Evolutionary conservation across 2,888 invertebrate genomes (phyloP).

Genomic region (Cheilosia impressa): DNA sequence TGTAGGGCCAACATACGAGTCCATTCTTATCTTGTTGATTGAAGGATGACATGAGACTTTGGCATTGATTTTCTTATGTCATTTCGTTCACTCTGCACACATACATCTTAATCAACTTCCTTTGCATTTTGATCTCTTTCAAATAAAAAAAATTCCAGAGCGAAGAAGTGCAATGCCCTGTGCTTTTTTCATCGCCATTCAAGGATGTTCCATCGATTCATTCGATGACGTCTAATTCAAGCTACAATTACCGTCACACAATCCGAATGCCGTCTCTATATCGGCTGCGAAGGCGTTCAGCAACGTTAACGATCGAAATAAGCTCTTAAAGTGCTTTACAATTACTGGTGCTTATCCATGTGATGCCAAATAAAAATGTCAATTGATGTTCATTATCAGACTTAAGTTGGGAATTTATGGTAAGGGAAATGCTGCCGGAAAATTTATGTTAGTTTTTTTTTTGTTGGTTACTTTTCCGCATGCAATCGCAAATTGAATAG

Average conservation of each 20-base stretch:
- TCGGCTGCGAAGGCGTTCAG: neutral
- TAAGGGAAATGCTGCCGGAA: constrained; percentile 39
- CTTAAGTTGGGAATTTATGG: constrained; percentile 65
- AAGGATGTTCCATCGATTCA: constrained; percentile 4
- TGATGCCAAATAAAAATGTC: constrained; percentile 74
- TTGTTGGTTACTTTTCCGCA: constrained; percentile 18
- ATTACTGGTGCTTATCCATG: constrained; percentile 71
- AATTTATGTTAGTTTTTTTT: constrained; percentile 63
- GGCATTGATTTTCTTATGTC: constrained; percentile 52
- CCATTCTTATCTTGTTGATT: constrained; percentile 65
- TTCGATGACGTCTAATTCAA: constrained; percentile 43
- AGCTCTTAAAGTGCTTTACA: constrained; percentile 56
- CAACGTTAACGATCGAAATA: constrained; percentile 44
- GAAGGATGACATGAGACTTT: constrained; percentile 72
- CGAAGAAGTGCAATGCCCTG: constrained; percentile 50
- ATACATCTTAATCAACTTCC: neutral
- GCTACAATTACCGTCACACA: constrained; percentile 63
- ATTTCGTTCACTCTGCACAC: neutral
- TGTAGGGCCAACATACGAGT: too few relatives aligned
- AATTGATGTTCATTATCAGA: constrained; percentile 73
- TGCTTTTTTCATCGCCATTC: neutral
- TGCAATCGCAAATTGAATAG: constrained; percentile 51
- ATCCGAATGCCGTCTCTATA: constrained; percentile 35
- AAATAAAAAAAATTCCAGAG: neutral
- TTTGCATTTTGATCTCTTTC: constrained; percentile 34